Conservation (phyloP, 1,140 invertebrate species). For the Temnothorax longispinosus region DNA sequence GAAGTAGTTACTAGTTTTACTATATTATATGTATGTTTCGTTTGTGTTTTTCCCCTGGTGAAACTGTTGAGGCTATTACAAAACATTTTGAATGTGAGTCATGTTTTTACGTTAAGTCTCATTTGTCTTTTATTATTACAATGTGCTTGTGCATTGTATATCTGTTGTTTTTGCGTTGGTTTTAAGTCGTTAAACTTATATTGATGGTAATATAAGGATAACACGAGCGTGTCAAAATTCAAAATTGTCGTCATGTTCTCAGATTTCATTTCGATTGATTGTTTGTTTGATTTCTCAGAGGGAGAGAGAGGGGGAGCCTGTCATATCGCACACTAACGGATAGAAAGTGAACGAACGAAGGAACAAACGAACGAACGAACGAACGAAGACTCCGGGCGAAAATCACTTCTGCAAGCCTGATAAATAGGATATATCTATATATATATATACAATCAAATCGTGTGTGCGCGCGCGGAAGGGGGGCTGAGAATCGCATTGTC, state of each 20-base stretch:
- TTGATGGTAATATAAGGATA: constrained; percentile 82
- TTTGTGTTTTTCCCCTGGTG: constrained; percentile 85
- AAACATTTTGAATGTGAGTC: constrained; percentile 78
- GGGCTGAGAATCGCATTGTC: not conserved
- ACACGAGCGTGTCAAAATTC: constrained; percentile 85
- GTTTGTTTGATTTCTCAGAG: constrained; percentile 80
- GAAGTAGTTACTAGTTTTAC: constrained; percentile 83
- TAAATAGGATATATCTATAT: constrained; percentile 37
- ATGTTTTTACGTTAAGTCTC: constrained; percentile 80
- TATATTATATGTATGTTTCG: constrained; percentile 85
- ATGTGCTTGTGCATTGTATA: constrained; percentile 73
- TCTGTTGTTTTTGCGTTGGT: constrained; percentile 73
- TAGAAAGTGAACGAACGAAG: constrained; percentile 5
- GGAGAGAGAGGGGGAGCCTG: constrained; percentile 78
- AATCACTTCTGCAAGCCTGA: constrained; percentile 72
- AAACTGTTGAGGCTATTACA: constrained; percentile 85
- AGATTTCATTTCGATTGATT: constrained; percentile 82
- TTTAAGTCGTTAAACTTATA: constrained; percentile 79
- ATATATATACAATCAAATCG: constrained; percentile 63
- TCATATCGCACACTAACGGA: constrained; percentile 74
- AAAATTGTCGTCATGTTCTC: constrained; percentile 83
- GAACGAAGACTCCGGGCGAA: constrained; percentile 72
- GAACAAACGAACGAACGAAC: constrained; percentile 68
- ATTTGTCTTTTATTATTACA: constrained; percentile 69
- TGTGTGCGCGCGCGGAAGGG: constrained; percentile 7